These are phyloP conservation scores for Heliothis subflexa DNA, from an alignment of 1,140 invertebrate genomes.

Conservation along the genomic window DNA sequence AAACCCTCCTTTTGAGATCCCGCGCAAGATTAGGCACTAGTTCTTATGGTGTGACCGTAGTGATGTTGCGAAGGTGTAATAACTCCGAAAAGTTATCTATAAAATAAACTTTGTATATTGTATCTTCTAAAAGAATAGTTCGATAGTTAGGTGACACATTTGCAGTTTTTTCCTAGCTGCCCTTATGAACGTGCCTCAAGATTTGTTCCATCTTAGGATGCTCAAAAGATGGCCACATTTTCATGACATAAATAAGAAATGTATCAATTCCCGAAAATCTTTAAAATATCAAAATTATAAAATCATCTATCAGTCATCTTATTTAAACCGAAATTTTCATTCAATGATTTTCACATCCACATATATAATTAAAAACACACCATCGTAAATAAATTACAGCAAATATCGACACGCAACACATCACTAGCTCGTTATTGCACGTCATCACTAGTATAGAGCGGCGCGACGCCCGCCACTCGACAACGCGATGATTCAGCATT, in stretches of 20 bases:
- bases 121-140: background rate
- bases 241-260: too few relatives aligned
- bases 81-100: background rate
- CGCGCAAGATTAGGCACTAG: slow-evolving; percentile 83
- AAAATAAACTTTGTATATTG: background rate
- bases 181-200: too few relatives aligned
- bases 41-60: slow-evolving; percentile 71
- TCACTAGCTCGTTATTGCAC: slow-evolving; percentile 78
- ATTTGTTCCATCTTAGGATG: too few relatives aligned
- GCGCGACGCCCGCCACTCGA: slow-evolving; percentile 65
- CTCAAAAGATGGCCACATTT: too few relatives aligned
- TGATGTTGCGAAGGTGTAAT: slow-evolving; percentile 47
- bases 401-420: slow-evolving; percentile 30
- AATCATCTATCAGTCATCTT: too few relatives aligned
- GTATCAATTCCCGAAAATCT: too few relatives aligned
- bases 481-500: slow-evolving; percentile 80
- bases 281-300: too few relatives aligned
- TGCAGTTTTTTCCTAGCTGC: too few relatives aligned
- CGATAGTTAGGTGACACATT: background rate
- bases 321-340: too few relatives aligned
- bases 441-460: slow-evolving; percentile 71
- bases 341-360: too few relatives aligned
- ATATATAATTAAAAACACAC: too few relatives aligned
- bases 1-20: slow-evolving; percentile 82
- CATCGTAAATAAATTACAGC: too few relatives aligned